Evolutionary conservation across 1,140 invertebrate species (phyloP).

Genomic region (Penaeus chinensis): DNA sequence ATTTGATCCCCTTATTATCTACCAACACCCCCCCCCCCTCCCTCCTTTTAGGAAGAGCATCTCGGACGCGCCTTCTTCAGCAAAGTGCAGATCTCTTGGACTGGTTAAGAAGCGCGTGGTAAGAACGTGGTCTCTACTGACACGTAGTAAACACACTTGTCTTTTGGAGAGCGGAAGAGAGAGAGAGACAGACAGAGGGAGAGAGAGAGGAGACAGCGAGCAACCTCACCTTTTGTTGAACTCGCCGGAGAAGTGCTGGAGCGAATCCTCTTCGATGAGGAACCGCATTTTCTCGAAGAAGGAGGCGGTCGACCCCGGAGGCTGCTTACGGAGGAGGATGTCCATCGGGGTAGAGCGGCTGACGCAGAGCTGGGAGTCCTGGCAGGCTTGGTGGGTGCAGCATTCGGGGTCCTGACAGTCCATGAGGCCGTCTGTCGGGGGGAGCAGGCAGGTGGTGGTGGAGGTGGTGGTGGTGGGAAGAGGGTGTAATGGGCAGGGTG

Average conservation of each 20-base stretch:
- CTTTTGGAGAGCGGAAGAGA: no score
- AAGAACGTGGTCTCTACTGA: no score
- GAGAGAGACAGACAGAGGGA: no score
- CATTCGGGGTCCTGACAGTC: slow-evolving; percentile 99
- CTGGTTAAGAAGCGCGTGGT: no score
- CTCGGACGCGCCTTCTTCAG: no score
- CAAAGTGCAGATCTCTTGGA: no score
- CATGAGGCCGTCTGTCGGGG: slow-evolving; percentile 86
- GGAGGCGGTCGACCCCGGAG: slow-evolving; percentile 93
- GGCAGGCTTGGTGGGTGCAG: slow-evolving; percentile 84
- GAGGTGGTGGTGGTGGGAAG: not conserved
- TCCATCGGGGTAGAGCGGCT: slow-evolving; percentile 91
- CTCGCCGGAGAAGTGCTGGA: slow-evolving; percentile 95
- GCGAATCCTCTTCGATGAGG: slow-evolving; percentile 95
- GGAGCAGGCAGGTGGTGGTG: not conserved
- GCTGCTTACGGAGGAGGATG: slow-evolving; percentile 91
- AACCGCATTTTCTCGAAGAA: slow-evolving; percentile 99
- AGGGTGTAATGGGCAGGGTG: not conserved
- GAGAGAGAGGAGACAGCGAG: no score
- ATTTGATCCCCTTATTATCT: no score
- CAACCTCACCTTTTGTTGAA: slow-evolving; percentile 94
- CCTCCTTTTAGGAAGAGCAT: no score
- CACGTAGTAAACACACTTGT: no score
- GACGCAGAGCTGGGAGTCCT: slow-evolving; percentile 85
- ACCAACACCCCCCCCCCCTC: no score